Percentiles rank a stretch among this genome's conserved stretches.
phyloP scores from a whole-genome alignment of 2,888 invertebrate genomes.

The Spicauda simplicius region DNA sequence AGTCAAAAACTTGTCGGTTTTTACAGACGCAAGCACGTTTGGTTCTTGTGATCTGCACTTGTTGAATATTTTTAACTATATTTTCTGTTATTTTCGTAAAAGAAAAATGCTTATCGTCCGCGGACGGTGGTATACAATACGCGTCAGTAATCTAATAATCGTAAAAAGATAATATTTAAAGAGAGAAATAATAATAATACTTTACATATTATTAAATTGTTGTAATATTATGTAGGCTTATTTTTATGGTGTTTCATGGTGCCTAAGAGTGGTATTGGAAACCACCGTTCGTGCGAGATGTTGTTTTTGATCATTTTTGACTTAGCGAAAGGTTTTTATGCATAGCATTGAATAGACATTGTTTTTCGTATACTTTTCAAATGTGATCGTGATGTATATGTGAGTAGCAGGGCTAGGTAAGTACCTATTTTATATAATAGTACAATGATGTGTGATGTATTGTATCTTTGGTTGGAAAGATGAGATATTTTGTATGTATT shows the following conservation, averaged over 20 bases:
- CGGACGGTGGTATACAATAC: constrained; percentile 19
- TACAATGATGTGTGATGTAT: constrained; percentile 9
- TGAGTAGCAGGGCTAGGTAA: constrained; percentile 23
- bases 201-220: constrained; percentile 2
- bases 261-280: constrained; percentile 19
- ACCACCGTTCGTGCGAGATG: background rate
- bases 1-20: background rate
- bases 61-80: constrained; percentile 21
- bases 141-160: background rate
- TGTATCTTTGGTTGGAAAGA: constrained; percentile 10
- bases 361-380: background rate
- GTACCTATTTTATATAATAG: constrained; percentile 20
- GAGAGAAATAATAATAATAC: constrained; percentile 24
- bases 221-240: background rate
- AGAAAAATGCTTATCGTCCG: background rate
- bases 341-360: constrained; percentile 22
- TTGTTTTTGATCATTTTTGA: constrained; percentile 1
- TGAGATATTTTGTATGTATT: constrained; percentile 11
- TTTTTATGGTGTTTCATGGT: constrained; percentile 17
- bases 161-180: background rate
- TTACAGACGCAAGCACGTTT: constrained; percentile 1
- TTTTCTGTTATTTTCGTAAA: background rate
- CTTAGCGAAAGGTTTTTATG: constrained; percentile 11
- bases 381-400: constrained; percentile 18
- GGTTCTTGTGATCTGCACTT: constrained; percentile 8